Conservation (phyloP, 1,140 invertebrate species). For the Danaus melanippus region DNA sequence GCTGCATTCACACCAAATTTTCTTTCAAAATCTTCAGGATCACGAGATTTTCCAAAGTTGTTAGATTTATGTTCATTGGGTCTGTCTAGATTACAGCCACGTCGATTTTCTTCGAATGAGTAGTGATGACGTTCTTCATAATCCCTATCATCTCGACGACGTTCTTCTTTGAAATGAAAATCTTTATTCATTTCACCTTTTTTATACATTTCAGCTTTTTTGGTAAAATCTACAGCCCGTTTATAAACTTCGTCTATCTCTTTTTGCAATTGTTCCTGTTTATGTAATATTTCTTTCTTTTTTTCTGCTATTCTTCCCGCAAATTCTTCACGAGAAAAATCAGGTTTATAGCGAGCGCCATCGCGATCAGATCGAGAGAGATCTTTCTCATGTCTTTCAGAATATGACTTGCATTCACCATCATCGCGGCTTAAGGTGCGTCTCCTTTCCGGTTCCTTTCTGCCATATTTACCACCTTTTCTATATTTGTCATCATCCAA, state of each 20-base stretch:
- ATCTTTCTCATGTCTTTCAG: conserved; percentile 20
- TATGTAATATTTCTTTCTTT: conserved; percentile 29
- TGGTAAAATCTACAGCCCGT: conserved; percentile 43
- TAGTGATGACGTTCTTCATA: conserved; percentile 1
- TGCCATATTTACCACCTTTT: conserved; percentile 11
- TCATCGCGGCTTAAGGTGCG: conserved; percentile 15
- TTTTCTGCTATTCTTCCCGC: conserved; percentile 23
- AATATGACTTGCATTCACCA: conserved; percentile 21
- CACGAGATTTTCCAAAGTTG: conserved; percentile 8
- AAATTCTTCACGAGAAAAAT: conserved; percentile 27
- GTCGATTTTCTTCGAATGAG: background rate
- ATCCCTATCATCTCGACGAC: conserved; percentile 18
- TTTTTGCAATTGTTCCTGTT: conserved; percentile 35
- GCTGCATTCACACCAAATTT: conserved; percentile 8
- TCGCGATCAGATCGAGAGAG: conserved; percentile 15
- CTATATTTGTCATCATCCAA: conserved; percentile 6
- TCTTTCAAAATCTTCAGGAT: conserved; percentile 6
- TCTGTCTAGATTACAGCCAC: background rate
- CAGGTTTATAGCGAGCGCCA: conserved; percentile 17
- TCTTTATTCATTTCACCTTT: conserved; percentile 25
- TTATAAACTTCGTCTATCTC: conserved; percentile 59
- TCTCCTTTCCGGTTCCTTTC: conserved; percentile 23
- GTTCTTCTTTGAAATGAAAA: conserved; percentile 14
- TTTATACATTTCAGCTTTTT: conserved; percentile 44
- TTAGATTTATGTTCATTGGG: conserved; percentile 6